Evolutionary conservation across 2,888 invertebrate genomes (phyloP).

Genomic region (Drosophila meridiana): DNA sequence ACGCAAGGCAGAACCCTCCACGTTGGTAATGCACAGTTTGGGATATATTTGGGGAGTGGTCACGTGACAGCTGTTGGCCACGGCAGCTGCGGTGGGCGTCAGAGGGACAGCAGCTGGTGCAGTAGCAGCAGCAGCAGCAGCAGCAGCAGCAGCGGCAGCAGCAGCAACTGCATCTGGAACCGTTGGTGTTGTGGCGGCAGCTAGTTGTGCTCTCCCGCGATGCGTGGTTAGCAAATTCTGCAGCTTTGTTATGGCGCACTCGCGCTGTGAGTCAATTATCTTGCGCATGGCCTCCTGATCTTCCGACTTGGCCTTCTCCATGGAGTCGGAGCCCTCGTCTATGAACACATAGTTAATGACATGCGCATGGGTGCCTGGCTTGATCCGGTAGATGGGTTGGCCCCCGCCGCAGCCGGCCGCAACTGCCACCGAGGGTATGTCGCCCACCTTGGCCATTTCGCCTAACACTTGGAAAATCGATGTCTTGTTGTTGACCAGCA

Average conservation of each 20-base stretch:
- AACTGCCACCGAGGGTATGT: constrained; percentile 69
- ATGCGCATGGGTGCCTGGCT: constrained; percentile 84
- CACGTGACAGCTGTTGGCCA: constrained; percentile 17
- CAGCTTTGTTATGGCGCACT: constrained; percentile 82
- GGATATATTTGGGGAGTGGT: constrained; percentile 67
- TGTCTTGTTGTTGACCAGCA: constrained; percentile 83
- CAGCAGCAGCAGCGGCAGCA: background rate
- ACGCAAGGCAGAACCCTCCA: constrained; percentile 53
- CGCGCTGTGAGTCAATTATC: constrained; percentile 79
- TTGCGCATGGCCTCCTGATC: constrained; percentile 82
- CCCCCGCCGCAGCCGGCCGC: constrained; percentile 22
- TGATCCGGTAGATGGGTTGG: constrained; percentile 80
- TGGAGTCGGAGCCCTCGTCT: constrained; percentile 80
- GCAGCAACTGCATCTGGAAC: background rate
- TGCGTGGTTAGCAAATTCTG: constrained; percentile 79
- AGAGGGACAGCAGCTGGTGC: background rate
- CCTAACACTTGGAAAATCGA: constrained; percentile 83
- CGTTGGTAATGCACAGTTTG: constrained; percentile 64
- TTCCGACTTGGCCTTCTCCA: constrained; percentile 80
- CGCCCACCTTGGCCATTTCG: constrained; percentile 68
- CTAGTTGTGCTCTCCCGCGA: constrained; percentile 24
- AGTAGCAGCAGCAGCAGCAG: background rate
- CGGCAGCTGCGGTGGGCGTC: background rate
- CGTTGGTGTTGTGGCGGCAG: background rate
- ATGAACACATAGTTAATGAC: constrained; percentile 84